Percentiles rank a stretch among this genome's conserved stretches.
phyloP scores from a whole-genome alignment of 2,113 vertebrate species.

The Rhagologus leucostigma region DNA sequence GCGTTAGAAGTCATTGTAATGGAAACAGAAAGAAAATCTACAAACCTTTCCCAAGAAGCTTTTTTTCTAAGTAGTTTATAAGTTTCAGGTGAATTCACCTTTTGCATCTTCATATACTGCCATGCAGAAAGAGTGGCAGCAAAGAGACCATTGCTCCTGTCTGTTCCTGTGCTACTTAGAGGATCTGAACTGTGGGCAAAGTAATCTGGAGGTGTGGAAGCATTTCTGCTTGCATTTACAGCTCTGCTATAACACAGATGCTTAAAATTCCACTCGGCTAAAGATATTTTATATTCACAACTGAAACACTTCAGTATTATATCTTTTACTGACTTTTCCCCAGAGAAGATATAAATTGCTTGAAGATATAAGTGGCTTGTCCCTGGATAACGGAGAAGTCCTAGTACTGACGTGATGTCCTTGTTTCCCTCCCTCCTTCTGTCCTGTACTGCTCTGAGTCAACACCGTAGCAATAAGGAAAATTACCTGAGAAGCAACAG shows the following conservation, averaged over 20 bases:
- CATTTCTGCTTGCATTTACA: background rate
- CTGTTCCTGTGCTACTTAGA: background rate
- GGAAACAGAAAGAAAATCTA: background rate
- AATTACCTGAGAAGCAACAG: background rate
- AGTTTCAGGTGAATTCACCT: background rate
- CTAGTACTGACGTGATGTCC: background rate
- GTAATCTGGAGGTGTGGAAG: background rate
- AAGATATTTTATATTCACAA: background rate
- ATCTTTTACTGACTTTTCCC: background rate
- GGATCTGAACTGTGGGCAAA: background rate
- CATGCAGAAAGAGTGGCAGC: background rate
- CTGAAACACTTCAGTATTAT: background rate
- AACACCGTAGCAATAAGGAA: background rate
- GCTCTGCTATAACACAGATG: background rate
- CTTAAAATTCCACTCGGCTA: background rate
- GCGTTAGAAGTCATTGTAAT: background rate
- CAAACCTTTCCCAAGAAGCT: background rate
- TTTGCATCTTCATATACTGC: background rate
- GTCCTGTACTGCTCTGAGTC: background rate
- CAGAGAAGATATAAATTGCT: background rate
- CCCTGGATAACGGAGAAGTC: background rate
- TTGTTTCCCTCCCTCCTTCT: background rate
- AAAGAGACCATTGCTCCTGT: background rate
- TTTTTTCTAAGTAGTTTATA: background rate
- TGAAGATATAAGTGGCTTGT: background rate